Evolutionary conservation across 1,140 invertebrate genomes (phyloP).

Genomic region (Gryon sp.): DNA sequence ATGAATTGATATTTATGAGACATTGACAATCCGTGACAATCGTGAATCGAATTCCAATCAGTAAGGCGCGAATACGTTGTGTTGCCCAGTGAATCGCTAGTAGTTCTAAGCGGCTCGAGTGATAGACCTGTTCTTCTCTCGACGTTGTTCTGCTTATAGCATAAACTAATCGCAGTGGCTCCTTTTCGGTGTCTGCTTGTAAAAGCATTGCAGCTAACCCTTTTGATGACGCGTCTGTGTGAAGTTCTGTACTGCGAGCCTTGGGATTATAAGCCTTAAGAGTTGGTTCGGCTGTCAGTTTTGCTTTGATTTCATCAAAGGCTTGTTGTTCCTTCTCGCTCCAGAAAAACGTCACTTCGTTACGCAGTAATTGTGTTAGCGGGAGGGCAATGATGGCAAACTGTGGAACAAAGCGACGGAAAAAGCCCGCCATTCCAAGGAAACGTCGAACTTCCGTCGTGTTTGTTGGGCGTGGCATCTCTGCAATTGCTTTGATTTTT

Average conservation of each 20-base stretch:
- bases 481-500: conserved; percentile 67
- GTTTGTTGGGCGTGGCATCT: conserved; percentile 62
- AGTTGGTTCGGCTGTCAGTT: conserved; percentile 3
- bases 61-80: conserved; percentile 31
- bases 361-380: conserved; percentile 47
- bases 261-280: conserved; percentile 66
- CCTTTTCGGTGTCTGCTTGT: conserved; percentile 33
- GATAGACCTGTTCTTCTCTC: conserved; percentile 44
- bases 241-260: conserved; percentile 62
- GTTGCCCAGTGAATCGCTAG: conserved; percentile 52
- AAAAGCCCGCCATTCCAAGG: conserved; percentile 64
- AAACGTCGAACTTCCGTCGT: conserved; percentile 69
- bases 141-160: conserved; percentile 49
- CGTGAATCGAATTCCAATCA: conserved; percentile 45
- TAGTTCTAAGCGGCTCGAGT: conserved; percentile 61
- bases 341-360: conserved; percentile 51
- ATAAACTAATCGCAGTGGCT: conserved; percentile 20
- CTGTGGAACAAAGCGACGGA: conserved; percentile 57
- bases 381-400: conserved; percentile 53
- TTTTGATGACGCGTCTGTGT: conserved; percentile 65
- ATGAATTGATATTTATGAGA: conserved; percentile 18
- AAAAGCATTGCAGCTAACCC: conserved; percentile 63
- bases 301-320: conserved; percentile 56
- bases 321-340: conserved; percentile 30
- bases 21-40: conserved; percentile 47